Conservation (phyloP, 2,888 invertebrate species). For the Tiliacea aurago region DNA sequence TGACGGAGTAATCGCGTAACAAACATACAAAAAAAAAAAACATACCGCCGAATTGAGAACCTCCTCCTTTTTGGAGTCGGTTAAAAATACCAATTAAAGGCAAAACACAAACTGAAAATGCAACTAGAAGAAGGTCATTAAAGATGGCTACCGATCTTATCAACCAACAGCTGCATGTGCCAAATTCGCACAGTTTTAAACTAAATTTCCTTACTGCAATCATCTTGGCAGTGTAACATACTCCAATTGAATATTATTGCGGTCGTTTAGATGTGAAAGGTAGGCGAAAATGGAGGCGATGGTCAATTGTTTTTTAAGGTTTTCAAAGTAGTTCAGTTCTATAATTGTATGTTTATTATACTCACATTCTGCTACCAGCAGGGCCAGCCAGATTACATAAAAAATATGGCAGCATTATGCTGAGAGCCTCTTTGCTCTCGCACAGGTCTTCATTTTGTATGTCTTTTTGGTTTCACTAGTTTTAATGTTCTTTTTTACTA, state of each 20-base stretch:
- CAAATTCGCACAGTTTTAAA: slow-evolving; percentile 69
- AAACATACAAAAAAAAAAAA: too few species aligned
- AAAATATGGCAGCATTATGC: too few species aligned
- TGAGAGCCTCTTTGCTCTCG: too few species aligned
- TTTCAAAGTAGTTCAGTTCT: background rate
- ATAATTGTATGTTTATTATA: too few species aligned
- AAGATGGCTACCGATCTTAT: slow-evolving; percentile 36
- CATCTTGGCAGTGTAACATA: slow-evolving; percentile 63
- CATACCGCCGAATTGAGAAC: too few species aligned
- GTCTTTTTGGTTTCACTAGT: too few species aligned
- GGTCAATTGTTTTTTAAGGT: background rate
- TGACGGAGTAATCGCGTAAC: too few species aligned
- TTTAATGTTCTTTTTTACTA: too few species aligned
- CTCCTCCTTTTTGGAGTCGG: too few species aligned
- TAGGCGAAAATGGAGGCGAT: background rate
- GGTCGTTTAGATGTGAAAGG: background rate
- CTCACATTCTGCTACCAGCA: too few species aligned
- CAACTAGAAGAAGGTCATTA: slow-evolving; percentile 7
- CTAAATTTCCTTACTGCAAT: slow-evolving; percentile 68
- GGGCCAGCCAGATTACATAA: background rate
- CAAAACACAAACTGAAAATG: slow-evolving; percentile 25
- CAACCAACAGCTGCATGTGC: slow-evolving; percentile 35
- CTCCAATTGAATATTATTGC: slow-evolving; percentile 29
- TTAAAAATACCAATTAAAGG: background rate
- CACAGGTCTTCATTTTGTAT: too few species aligned